Evolutionary conservation across 1,140 invertebrate genomes (phyloP), one percentile per base, ranked within the genome.

Genomic region (Hermetia illucens): DNA sequence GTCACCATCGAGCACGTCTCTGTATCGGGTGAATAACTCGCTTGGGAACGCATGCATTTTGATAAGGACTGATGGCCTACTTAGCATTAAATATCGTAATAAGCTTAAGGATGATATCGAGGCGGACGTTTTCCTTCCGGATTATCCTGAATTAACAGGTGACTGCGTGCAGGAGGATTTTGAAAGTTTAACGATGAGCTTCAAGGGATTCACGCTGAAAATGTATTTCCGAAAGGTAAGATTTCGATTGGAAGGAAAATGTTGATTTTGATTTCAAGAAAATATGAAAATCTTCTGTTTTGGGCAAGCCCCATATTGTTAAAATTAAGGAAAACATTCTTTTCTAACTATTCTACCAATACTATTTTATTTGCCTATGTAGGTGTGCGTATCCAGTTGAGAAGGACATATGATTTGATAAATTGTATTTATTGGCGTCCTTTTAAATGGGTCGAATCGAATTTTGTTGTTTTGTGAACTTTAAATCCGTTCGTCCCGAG

Each of bases 141-240:
- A 71, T 32, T 63, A 70, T 39, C 73, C 74, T 0, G 66, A 63
- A 16, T 66, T 79, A 0, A 70, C 61, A 3, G 78, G 78, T 0
- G 59, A 71, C 41, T 85, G 82, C 50, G 71, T 72, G 18, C 70
- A 74, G 33, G 76, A 77, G 38, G 81, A 83, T 44, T 57, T 65
- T 16, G 74, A 77, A 20, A 71, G 68, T 0, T 69, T 84, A 58
- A 68, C 71, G 19, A 63, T 85, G 18, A 71, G 71, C 12, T 84
- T 82, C 66, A 72, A 75, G 21, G 76, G 76, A 5, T 84, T 80
- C 44, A 62, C 70, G 1, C 53, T 84, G 4, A 65, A 70, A 21
- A 76, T 75, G 63, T 70, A 68, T 39, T 85, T 84, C 50, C 72
- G 83, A 80, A 58, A 58, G 55, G 30, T 32, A 17, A 32, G 13